These are phyloP conservation scores for Psilopsiagon aymara DNA, from an alignment of 2,113 vertebrate genomes.

Conservation along the genomic window DNA sequence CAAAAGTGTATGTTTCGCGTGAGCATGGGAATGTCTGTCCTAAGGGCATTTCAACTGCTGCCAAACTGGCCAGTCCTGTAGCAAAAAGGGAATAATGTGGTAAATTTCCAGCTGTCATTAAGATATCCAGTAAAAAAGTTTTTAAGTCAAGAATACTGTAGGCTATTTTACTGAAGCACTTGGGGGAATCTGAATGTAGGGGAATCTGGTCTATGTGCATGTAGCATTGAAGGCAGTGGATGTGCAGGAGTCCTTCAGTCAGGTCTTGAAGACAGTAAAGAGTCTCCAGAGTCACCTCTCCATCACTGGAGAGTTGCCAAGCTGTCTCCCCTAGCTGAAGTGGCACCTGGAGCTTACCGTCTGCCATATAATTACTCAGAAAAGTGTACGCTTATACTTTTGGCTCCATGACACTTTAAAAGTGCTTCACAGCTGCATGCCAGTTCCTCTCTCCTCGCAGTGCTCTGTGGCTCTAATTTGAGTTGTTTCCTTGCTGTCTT, in stretches of 20 bases:
- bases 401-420: neutral
- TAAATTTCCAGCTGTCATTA: neutral
- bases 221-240: neutral
- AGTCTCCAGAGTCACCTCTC: neutral
- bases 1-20: neutral
- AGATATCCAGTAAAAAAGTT: neutral
- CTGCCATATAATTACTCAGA: neutral
- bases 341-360: neutral
- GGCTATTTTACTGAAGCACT: neutral
- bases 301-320: neutral
- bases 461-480: neutral
- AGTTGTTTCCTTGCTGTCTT: neutral
- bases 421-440: neutral
- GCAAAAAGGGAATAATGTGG: neutral
- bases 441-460: neutral
- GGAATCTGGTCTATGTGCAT: rapidly evolving
- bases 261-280: neutral
- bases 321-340: neutral
- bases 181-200: neutral
- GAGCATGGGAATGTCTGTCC: neutral
- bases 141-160: neutral
- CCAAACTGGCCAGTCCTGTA: neutral
- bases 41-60: neutral
- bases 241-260: neutral
- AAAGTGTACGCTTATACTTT: neutral